phyloP scores from a whole-genome alignment of 37 sponge, comb jelly and placozoan species.

The Halisarca cf. caerulea region DNA sequence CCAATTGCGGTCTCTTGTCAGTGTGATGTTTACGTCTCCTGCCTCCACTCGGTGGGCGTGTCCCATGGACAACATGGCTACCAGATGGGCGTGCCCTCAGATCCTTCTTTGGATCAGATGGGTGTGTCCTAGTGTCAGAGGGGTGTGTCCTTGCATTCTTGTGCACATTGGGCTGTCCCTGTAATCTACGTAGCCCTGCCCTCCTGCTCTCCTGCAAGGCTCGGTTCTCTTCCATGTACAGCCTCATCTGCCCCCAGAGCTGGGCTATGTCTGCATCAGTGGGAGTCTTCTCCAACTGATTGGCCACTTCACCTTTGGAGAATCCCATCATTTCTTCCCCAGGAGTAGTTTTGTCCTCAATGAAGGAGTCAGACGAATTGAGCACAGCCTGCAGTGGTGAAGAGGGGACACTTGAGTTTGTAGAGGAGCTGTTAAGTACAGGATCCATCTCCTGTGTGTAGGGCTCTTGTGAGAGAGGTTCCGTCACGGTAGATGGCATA shows the following conservation, averaged over 20 bases:
- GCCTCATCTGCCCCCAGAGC: constrained; percentile 53
- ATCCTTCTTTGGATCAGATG: no score
- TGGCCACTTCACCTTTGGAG: not conserved
- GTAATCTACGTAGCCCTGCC: not conserved
- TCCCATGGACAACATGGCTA: no score
- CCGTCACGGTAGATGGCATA: not conserved
- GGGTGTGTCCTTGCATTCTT: no score
- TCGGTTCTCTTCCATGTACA: constrained; percentile 28
- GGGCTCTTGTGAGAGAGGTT: not conserved
- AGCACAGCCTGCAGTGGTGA: not conserved
- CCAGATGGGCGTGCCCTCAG: no score
- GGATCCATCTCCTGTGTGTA: not conserved
- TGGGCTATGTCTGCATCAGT: constrained; percentile 65
- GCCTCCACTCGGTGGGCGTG: no score
- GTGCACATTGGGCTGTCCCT: no score
- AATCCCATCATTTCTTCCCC: no score
- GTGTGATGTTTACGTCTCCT: no score
- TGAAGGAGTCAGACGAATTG: not conserved
- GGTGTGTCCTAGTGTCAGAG: no score
- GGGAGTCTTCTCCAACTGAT: constrained; percentile 41
- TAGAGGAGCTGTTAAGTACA: not conserved
- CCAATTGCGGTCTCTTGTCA: no score
- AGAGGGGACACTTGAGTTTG: not conserved
- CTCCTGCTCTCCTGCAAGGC: constrained; percentile 11
- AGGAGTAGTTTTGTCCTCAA: no score